Conservation (phyloP, 1,140 invertebrate genomes). For the Riptortus pedestris region DNA sequence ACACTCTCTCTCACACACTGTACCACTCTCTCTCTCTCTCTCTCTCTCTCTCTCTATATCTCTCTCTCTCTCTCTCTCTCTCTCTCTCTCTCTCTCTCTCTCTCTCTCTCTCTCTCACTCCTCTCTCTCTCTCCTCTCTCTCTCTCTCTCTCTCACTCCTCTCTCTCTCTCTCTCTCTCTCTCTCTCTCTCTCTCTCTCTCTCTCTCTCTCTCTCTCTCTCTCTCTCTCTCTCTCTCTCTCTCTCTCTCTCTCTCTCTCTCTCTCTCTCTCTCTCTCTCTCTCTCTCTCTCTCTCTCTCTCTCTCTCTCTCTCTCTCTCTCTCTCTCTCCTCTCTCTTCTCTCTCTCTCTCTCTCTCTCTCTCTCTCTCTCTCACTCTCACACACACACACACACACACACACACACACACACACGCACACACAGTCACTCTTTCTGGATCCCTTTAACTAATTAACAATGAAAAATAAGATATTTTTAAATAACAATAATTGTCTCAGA, state of each 20-base stretch:
- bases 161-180: neutral
- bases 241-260: constrained; percentile 15
- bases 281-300: neutral
- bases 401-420: too few relatives aligned
- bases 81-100: neutral
- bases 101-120: neutral
- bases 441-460: too few relatives aligned
- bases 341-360: too few relatives aligned
- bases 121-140: neutral
- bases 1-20: constrained; percentile 4
- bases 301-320: neutral
- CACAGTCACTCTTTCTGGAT: too few relatives aligned
- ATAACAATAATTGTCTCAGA: too few relatives aligned
- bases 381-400: too few relatives aligned
- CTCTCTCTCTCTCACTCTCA: too few relatives aligned
- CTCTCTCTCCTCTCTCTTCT: neutral
- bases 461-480: too few relatives aligned
- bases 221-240: neutral
- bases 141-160: neutral
- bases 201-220: neutral
- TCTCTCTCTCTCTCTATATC: too few relatives aligned
- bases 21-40: too few relatives aligned
- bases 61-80: constrained; percentile 15
- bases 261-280: neutral
- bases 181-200: neutral